Evolutionary conservation across 2,888 invertebrate genomes (phyloP).

Genomic region (Pycnomerus fuliginosus): DNA sequence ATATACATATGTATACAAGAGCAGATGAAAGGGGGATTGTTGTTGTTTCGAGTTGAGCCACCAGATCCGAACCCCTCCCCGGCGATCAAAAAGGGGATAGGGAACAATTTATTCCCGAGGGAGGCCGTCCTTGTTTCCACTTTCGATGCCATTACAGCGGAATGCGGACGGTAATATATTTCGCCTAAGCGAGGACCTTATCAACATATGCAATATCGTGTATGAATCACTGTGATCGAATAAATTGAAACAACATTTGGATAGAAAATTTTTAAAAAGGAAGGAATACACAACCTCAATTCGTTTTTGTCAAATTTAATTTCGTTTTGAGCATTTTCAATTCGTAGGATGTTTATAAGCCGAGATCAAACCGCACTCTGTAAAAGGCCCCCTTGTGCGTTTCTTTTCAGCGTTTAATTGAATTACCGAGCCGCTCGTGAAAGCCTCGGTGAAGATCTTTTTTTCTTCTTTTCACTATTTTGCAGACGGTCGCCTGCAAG

Average conservation of each 20-base stretch:
- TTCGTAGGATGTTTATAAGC: slow-evolving; percentile 19
- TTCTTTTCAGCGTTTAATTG: slow-evolving; percentile 24
- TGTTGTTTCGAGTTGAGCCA: slow-evolving; percentile 22
- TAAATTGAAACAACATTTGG: neutral
- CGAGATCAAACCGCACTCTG: slow-evolving; percentile 14
- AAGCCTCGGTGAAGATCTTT: slow-evolving; percentile 12
- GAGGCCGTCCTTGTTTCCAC: slow-evolving; percentile 41
- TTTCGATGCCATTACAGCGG: slow-evolving; percentile 40
- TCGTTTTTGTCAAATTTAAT: slow-evolving; percentile 19
- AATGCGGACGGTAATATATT: slow-evolving; percentile 34
- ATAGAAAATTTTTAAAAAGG: too few species aligned
- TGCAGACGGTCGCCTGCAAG: slow-evolving; percentile 4
- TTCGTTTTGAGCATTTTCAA: slow-evolving; percentile 17
- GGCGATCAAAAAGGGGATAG: slow-evolving; percentile 19
- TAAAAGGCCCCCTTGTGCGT: slow-evolving; percentile 13
- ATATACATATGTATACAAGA: slow-evolving; percentile 7
- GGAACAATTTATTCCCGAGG: slow-evolving; percentile 33
- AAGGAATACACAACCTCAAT: too few species aligned
- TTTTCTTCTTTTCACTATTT: slow-evolving; percentile 3
- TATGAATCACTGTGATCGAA: slow-evolving; percentile 29
- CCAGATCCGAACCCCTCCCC: slow-evolving; percentile 18
- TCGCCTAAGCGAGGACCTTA: slow-evolving; percentile 32
- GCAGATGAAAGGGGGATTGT: slow-evolving; percentile 18
- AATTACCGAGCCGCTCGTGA: slow-evolving; percentile 17
- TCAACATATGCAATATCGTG: slow-evolving; percentile 37